Base-by-base conservation (phyloP, 2,888 invertebrate genomes). In the Parascotia fuliginaria region DNA sequence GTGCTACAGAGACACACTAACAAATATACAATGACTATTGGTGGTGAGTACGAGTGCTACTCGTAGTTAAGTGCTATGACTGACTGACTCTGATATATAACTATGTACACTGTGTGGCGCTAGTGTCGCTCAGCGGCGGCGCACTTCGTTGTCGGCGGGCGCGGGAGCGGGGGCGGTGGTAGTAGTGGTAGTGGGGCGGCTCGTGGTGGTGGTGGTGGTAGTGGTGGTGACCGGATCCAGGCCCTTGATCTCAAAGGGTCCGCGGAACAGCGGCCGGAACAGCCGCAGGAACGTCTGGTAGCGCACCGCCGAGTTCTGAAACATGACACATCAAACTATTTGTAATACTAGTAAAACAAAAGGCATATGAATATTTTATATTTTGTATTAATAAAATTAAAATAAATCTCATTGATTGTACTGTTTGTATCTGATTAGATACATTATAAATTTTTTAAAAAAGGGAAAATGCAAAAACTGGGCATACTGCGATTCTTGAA, bases 231-330 rank as follows among this genome's bases (percentile, higher is more conserved):
- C 84, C 0, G 94, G 94, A 62, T 95, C 94, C 42, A 94, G 91
- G 3, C 96, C 96, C 78, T 96, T 96, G 60, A 95, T 95, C 60
- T 95, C 94, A 77, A 96, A 94, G 9, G 93, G 92, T n/a, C 95
- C 94, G 11, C 95, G 94, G 80, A 96, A 94, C 52, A 96, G 85
- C 2, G 96, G 96, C 70, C 95, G 94, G 89, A 96, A 95, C 32
- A 96, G 93, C 46, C 96, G 93, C 62, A 96, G 83, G 67, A 96
- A 93, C 15, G 94, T 93, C 75, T 96, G 95, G 72, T 95, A 95
- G 48, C 96, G 93, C 60, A 95, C 93, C 22, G 96, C 96, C 3
- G 96, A 95, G 82, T 96, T 96, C 96, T 96, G 93, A 14, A 94
- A 94, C 59, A 59, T 9, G 7, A 36, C 7, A 15, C 36, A 16